Evolutionary conservation across 2,797 vertebrate genomes (phyloP).

Genomic region (Coregonus ussuriensis): DNA sequence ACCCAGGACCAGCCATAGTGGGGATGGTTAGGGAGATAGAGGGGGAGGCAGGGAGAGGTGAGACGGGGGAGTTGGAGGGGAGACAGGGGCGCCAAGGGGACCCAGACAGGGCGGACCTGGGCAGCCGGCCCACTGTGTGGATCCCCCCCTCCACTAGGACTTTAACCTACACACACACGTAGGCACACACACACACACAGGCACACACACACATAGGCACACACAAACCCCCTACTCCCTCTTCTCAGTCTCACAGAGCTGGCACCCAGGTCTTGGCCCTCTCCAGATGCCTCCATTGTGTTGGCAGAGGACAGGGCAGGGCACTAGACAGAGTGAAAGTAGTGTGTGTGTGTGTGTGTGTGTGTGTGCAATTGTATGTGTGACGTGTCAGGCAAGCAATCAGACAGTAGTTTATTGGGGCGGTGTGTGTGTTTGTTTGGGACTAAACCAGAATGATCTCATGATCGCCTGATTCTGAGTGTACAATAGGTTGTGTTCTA

Average conservation of each 20-base stretch:
- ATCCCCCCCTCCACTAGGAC: constrained; percentile 16
- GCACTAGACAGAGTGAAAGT: constrained; percentile 18
- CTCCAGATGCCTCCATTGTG: constrained; percentile 21
- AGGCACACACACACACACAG: constrained; percentile 18
- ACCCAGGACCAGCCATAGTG: not conserved
- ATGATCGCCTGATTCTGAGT: too few relatives aligned
- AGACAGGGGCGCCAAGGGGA: constrained; percentile 2
- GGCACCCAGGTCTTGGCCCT: constrained; percentile 22
- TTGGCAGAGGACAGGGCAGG: constrained; percentile 36
- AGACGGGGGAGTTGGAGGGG: not conserved
- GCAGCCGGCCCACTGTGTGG: constrained; percentile 31
- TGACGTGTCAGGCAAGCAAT: not conserved
- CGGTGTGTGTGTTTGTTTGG: too few relatives aligned
- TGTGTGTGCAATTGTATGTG: constrained; percentile 27
- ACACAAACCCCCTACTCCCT: constrained; percentile 12
- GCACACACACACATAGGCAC: constrained; percentile 20
- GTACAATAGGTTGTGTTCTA: too few relatives aligned
- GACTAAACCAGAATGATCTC: too few relatives aligned
- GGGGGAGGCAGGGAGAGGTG: not conserved
- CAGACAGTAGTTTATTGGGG: too few relatives aligned
- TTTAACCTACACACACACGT: constrained; percentile 14
- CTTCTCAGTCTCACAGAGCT: constrained; percentile 33
- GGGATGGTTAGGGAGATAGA: not conserved
- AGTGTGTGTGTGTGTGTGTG: constrained; percentile 23
- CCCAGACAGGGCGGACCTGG: constrained; percentile 13